Base-by-base conservation (phyloP, 2,113 vertebrate genomes). In the Calypte anna region DNA sequence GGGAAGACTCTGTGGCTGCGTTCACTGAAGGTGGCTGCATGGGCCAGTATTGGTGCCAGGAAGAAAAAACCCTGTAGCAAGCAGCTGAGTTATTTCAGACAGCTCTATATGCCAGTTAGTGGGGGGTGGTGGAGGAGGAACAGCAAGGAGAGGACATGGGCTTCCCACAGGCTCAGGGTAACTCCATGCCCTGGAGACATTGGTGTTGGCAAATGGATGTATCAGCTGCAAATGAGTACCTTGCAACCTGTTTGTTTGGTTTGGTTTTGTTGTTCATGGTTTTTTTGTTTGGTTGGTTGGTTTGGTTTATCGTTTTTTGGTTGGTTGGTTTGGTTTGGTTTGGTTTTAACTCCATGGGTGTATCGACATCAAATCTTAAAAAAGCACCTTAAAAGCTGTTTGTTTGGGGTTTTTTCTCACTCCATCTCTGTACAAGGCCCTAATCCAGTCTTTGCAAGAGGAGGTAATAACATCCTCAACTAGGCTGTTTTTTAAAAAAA, bases 111-210 rank as follows among this genome's bases (percentile, higher is more conserved):
- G 53, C 3, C 62, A 46, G 12, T 46, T 30, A n/a, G 9, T 40
- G 40, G 40, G 40, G 57, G 27, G 15, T 22, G 48, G 54, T 43
- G 46, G 54, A 43, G 61, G 20, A 85, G 13, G 10, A 75, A 5
- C 48, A 62, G 43, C 43, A 22, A 22, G 27, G 3, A 10, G 63
- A 66, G 22, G 72, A 36, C 0, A 0, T 59, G 70, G 44, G 14
- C 3, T 76, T 12, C 33, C 62, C 10, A 13, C 50, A 51, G 79
- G 27, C 30, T 68, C 4, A 6, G 28, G 38, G 36, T 36, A 62
- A 64, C 27, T 5, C 33, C 5, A 0, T 10, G 28, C 20, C 31
- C n/a, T 40, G 55, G 18, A 64, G 40, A 13, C 64, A 54, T 68
- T 54, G 54, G 9, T 53, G 51, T 58, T 36, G 18, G 23, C 10